Conservation (phyloP, 2,797 vertebrate species). For the Antennarius maculatus region DNA sequence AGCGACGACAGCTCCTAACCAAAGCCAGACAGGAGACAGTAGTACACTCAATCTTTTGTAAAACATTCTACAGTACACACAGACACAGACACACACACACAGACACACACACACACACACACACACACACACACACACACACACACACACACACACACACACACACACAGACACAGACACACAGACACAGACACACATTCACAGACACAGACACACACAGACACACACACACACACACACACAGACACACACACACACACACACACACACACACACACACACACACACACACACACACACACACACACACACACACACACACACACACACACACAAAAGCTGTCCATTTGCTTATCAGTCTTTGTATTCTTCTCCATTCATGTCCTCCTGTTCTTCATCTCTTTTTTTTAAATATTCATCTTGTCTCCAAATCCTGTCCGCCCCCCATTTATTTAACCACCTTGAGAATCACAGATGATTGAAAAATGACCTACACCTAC, state of each 20-base stretch:
- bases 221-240: constrained; percentile 13
- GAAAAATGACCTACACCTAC: constrained; percentile 48
- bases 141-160: constrained; percentile 17
- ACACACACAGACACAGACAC: constrained; percentile 13
- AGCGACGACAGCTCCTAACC: constrained; percentile 65
- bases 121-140: constrained; percentile 12
- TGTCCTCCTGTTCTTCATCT: constrained; percentile 9
- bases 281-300: too few species aligned
- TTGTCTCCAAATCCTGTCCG: too few species aligned
- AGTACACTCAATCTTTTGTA: constrained; percentile 42
- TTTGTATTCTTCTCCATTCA: constrained; percentile 32
- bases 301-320: constrained; percentile 11
- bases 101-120: constrained; percentile 9
- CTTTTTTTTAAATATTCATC: background rate
- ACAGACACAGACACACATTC: constrained; percentile 10
- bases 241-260: constrained; percentile 11
- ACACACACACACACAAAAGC: constrained; percentile 8
- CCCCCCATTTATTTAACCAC: constrained; percentile 7
- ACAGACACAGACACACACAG: too few species aligned
- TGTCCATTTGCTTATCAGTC: constrained; percentile 28
- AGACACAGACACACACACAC: constrained; percentile 13
- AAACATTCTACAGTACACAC: constrained; percentile 16
- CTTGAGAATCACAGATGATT: constrained; percentile 52
- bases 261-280: constrained; percentile 12
- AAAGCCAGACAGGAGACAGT: constrained; percentile 47